Evolutionary conservation across 2,113 vertebrate genomes (phyloP).

Genomic region (Scatophagus argus): DNA sequence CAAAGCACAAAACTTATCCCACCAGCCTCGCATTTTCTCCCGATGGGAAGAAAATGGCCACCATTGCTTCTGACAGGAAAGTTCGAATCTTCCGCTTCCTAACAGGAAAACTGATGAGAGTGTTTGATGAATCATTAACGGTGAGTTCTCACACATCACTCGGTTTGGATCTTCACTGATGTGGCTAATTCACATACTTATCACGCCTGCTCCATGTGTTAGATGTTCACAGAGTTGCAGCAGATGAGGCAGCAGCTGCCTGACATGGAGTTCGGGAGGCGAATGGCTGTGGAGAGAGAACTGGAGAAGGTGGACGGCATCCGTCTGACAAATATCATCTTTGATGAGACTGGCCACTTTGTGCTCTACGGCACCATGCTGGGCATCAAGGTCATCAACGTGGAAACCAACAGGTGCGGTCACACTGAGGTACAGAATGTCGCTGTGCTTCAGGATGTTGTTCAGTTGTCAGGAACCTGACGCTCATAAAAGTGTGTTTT

Average conservation of each 20-base stretch:
- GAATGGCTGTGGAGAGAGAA: constrained; percentile 97
- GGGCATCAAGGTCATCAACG: constrained; percentile 98
- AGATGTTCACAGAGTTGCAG: constrained; percentile 99
- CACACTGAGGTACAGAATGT: no score
- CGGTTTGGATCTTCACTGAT: background rate
- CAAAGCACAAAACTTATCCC: constrained; percentile 94
- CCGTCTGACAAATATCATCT: constrained; percentile 94
- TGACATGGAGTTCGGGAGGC: constrained; percentile 98
- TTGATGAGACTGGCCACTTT: constrained; percentile 98
- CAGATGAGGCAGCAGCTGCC: constrained; percentile 99
- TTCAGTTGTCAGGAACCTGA: no score
- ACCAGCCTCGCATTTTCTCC: constrained; percentile 93
- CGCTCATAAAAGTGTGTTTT: no score
- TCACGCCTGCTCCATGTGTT: background rate
- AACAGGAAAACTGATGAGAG: constrained; percentile 95
- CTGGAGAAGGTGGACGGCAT: constrained; percentile 97
- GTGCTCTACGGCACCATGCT: constrained; percentile 98
- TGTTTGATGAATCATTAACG: constrained; percentile 96
- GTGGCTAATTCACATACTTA: fast-evolving
- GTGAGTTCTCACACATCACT: constrained; percentile 80
- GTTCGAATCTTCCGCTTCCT: constrained; percentile 97
- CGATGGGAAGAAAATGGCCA: constrained; percentile 97
- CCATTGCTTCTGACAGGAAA: constrained; percentile 95
- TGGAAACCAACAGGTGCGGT: constrained; percentile 95
- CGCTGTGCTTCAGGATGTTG: background rate